Percentiles rank a stretch among this genome's conserved stretches.
Evolutionary conservation across 2,113 vertebrate genomes (phyloP).

Genomic region (Promerops cafer): DNA sequence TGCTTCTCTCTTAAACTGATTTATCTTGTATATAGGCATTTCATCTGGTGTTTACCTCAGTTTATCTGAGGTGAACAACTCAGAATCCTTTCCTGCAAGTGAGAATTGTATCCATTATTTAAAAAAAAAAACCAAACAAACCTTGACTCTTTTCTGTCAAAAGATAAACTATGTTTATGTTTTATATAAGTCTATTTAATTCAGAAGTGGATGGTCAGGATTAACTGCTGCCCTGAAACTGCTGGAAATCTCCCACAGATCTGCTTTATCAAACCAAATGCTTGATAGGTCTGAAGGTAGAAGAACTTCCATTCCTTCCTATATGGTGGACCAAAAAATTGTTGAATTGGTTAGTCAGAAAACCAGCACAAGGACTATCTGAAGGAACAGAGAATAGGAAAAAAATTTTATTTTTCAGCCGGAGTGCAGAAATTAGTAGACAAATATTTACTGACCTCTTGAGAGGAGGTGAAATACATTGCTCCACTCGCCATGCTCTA

Average conservation of each 20-base stretch:
- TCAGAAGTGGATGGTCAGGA: not conserved
- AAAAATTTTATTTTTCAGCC: not conserved
- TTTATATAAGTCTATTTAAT: not conserved
- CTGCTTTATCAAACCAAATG: not conserved
- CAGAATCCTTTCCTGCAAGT: not conserved
- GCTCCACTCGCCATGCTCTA: rapidly evolving
- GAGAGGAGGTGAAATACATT: not conserved
- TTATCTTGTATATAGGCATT: not conserved
- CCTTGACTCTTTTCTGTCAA: not conserved
- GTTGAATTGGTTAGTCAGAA: not conserved
- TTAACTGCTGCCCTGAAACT: not conserved
- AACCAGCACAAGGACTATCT: not conserved
- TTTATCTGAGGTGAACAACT: not conserved
- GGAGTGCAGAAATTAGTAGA: not conserved
- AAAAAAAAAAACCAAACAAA: not conserved
- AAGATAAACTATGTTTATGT: not conserved
- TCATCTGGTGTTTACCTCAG: not conserved
- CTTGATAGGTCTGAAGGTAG: not conserved
- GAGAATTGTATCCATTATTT: not conserved
- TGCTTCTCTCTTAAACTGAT: not conserved
- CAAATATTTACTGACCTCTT: not conserved
- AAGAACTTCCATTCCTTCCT: not conserved
- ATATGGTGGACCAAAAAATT: not conserved
- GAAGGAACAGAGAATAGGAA: not conserved
- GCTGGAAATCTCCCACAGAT: not conserved